A percentile compares a stretch with the other conserved stretches of the same genome.
Conservation (phyloP, 2,113 vertebrate species). For the Pungitius pungitius region DNA sequence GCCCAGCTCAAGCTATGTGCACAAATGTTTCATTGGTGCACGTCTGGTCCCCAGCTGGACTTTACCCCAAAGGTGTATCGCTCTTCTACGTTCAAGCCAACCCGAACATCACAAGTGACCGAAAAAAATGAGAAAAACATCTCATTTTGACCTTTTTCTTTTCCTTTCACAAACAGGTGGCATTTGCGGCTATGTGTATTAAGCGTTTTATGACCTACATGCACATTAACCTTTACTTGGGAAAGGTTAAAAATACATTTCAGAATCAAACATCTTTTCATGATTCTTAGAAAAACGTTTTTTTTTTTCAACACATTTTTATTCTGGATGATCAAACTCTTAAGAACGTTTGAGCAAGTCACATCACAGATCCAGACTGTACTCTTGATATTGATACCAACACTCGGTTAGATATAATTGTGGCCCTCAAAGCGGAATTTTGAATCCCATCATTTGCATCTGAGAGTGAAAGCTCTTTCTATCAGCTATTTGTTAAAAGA, state of each 20-base stretch:
- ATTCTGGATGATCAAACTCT: background rate
- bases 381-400: background rate
- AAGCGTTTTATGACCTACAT: conserved; percentile 9
- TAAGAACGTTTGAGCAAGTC: conserved; percentile 4
- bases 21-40: background rate
- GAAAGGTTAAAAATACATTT: conserved; percentile 49
- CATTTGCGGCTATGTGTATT: conserved; percentile 30
- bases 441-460: background rate
- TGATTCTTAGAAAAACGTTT: background rate
- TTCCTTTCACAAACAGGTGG: conserved; percentile 41
- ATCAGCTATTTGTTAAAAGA: conserved; percentile 5
- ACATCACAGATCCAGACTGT: background rate
- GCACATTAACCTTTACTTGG: conserved; percentile 18
- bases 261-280: background rate
- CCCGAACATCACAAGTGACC: background rate
- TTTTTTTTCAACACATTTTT: conserved; percentile 8
- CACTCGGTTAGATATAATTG: background rate
- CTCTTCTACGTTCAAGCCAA: background rate
- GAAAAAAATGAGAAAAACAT: background rate
- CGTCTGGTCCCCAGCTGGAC: background rate
- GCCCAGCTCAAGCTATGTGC: background rate
- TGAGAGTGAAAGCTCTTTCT: conserved; percentile 5
- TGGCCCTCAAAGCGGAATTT: background rate
- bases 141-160: conserved; percentile 44
- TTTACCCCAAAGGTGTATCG: background rate